Evolutionary conservation across 2,888 invertebrate species (phyloP).

Genomic region (Vesta saturnalis): DNA sequence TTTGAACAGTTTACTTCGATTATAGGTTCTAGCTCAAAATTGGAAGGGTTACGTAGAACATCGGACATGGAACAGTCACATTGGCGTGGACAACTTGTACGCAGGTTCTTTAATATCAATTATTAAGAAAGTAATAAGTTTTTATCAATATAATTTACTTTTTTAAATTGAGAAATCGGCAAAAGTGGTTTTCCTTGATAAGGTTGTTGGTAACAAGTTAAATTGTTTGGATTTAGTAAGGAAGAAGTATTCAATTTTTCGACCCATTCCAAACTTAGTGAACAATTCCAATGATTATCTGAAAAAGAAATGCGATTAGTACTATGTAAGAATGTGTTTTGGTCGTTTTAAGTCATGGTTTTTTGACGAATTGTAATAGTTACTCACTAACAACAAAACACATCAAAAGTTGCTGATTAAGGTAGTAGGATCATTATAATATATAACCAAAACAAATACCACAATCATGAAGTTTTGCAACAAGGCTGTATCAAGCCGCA

Average conservation of each 20-base stretch:
- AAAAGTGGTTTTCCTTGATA: slow-evolving; percentile 72
- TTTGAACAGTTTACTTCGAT: slow-evolving; percentile 75
- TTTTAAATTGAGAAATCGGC: slow-evolving; percentile 71
- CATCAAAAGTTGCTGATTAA: too few species aligned
- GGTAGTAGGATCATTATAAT: too few species aligned
- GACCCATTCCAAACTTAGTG: slow-evolving; percentile 71
- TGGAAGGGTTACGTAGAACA: slow-evolving; percentile 66
- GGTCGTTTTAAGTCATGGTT: too few species aligned
- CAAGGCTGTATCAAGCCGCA: too few species aligned
- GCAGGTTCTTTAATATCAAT: slow-evolving; percentile 45
- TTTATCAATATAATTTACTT: too few species aligned
- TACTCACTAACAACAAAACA: too few species aligned
- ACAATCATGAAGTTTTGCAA: too few species aligned
- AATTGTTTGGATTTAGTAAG: slow-evolving; percentile 67
- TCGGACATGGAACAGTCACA: slow-evolving; percentile 74
- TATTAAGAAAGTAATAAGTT: too few species aligned
- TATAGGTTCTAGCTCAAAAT: slow-evolving; percentile 63
- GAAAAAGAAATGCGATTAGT: slow-evolving; percentile 40
- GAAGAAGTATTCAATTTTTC: slow-evolving; percentile 65
- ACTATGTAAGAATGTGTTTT: too few species aligned
- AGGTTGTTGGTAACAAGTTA: slow-evolving; percentile 69
- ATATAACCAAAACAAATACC: too few species aligned
- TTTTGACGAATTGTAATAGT: too few species aligned
- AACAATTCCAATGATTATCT: slow-evolving; percentile 79
- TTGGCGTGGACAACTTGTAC: slow-evolving; percentile 67